phyloP scores from a whole-genome alignment of 2,888 invertebrate genomes.

The Hanleya hanleyi region DNA sequence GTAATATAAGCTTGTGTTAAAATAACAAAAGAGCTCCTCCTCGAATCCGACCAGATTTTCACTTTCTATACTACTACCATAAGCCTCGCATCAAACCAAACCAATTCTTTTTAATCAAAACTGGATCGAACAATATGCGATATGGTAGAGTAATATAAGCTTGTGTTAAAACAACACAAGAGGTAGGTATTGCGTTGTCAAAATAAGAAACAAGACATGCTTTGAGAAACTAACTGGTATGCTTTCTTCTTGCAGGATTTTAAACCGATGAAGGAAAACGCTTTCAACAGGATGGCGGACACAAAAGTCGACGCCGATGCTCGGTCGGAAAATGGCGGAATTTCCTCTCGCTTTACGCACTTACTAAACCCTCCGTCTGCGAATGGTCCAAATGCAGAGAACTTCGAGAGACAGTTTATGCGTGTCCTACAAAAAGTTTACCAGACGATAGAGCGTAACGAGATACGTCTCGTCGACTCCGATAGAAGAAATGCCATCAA shows the following conservation, averaged over 20 bases:
- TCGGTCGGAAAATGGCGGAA: slow-evolving; percentile 55
- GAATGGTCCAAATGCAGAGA: slow-evolving; percentile 49
- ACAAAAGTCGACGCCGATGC: slow-evolving; percentile 30
- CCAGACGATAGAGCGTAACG: slow-evolving; percentile 86
- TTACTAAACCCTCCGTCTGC: slow-evolving; percentile 34
- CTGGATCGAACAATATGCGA: too few species aligned
- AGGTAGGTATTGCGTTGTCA: too few species aligned
- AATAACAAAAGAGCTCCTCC: too few species aligned
- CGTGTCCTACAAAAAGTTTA: slow-evolving; percentile 82
- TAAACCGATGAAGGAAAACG: slow-evolving; percentile 39
- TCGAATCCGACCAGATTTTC: too few species aligned
- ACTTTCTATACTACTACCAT: too few species aligned
- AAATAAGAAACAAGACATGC: too few species aligned
- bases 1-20: too few species aligned
- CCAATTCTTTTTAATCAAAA: too few species aligned
- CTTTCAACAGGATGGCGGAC: slow-evolving; percentile 31
- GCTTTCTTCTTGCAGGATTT: slow-evolving; percentile 44
- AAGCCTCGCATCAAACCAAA: too few species aligned
- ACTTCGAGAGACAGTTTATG: slow-evolving; percentile 80
- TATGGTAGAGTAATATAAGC: too few species aligned
- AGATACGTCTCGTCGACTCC: slow-evolving; percentile 83
- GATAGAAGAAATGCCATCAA: slow-evolving; percentile 86
- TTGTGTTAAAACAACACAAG: too few species aligned
- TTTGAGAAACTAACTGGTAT: too few species aligned
- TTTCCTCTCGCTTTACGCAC: slow-evolving; percentile 48